Percentiles rank a stretch among this genome's conserved stretches.
Conservation (phyloP, 2,797 vertebrate species). For the Diceros bicornis region DNA sequence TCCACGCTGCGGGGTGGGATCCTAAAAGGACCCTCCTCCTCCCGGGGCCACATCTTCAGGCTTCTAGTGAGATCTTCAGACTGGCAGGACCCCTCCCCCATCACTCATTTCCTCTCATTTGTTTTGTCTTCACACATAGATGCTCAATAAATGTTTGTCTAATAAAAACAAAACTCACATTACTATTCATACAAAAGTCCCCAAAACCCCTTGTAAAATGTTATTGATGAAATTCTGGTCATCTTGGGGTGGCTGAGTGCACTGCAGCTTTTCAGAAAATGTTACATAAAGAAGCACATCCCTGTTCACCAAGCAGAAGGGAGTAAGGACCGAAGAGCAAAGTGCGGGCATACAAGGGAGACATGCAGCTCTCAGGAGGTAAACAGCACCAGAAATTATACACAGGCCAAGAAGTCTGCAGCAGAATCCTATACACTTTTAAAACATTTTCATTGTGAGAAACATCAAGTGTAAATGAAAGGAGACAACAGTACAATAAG, state of each 20-base stretch:
- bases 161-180: not conserved
- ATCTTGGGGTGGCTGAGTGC: not conserved
- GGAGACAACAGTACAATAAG: not conserved
- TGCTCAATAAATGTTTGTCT: not conserved
- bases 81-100: not conserved
- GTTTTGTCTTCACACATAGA: not conserved
- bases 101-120: not conserved
- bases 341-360: rapidly evolving
- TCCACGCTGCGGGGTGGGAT: rapidly evolving
- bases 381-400: not conserved
- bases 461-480: not conserved
- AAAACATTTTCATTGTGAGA: not conserved
- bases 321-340: not conserved
- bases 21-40: not conserved
- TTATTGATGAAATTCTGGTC: not conserved
- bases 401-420: rapidly evolving
- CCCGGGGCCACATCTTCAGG: not conserved
- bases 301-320: not conserved
- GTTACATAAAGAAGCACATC: not conserved
- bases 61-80: not conserved
- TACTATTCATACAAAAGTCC: not conserved
- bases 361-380: not conserved
- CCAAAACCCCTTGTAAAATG: not conserved
- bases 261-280: not conserved
- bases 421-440: not conserved